Evolutionary conservation across 2,113 vertebrate species (phyloP), one percentile per base, ranked within the genome.

Genomic region (Prolemur simus): DNA sequence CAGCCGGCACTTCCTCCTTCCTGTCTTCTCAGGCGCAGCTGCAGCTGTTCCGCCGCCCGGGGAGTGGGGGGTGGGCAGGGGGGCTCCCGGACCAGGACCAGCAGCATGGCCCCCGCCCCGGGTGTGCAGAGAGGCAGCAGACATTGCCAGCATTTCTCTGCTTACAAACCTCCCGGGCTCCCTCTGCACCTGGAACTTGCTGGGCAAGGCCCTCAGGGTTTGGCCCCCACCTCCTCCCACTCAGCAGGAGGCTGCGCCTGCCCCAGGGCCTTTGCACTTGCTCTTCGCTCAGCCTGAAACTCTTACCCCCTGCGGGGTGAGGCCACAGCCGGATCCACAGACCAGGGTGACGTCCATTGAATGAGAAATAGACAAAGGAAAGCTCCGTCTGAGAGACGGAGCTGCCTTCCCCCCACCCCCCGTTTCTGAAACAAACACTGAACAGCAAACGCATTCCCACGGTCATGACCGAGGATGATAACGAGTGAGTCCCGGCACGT

Each of bases 1-100:
- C 58, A 45, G 11, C 0, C 56, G 54, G 56, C 23, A 34, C 84
- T 13, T 42, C 78, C 32, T 27, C 60, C 39, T 1, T 17, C 20
- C 69, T 4, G 10, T 77, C 58, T 27, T 69, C 84, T 80, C 77
- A 6, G 60, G 71, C 96, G 92, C 74, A 95, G 86, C 87, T 86
- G 76, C 23, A 54, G 58, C 42, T 56, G 56, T 71, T 56, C 52
- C 18, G n/a, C 21, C 18, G 3, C n/a, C 9, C 20, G 54, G 17
- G 54, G 5, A 71, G 96, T 74, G 76, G 47, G 56, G 92, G 95
- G 5, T 2, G 34, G 45, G 49, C 42, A n/a, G n/a, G n/a, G n/a
- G n/a, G 6, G 42, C 6, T 42, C 42, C 42, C 42, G 42, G 42
- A 42, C 42, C 42, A 42, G 42, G 9, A 29, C 3, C 14, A 17